These are phyloP conservation scores for Garra rufa DNA, from an alignment of 2,113 vertebrate species.

Conservation along the genomic window DNA sequence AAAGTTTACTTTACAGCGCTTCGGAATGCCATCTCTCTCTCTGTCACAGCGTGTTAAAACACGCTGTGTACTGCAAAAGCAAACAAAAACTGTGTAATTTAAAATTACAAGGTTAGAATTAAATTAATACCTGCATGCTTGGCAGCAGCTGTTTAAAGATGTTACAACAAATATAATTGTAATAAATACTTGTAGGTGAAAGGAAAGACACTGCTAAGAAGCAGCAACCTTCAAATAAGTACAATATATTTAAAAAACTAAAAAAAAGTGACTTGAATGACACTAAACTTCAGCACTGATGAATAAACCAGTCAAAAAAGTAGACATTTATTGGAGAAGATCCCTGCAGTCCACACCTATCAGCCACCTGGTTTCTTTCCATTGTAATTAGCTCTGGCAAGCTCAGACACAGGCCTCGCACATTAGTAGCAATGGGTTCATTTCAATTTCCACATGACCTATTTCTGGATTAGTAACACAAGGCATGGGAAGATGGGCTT, in stretches of 20 bases:
- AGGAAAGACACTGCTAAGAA: constrained; percentile 54
- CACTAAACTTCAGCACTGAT: constrained; percentile 54
- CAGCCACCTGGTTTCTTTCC: constrained; percentile 71
- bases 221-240: background rate
- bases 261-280: background rate
- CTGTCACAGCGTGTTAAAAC: constrained; percentile 51
- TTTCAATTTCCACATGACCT: constrained; percentile 39
- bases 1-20: constrained; percentile 24
- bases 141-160: constrained; percentile 63
- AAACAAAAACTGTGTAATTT: background rate
- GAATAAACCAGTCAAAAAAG: constrained; percentile 63
- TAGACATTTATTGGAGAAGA: constrained; percentile 37
- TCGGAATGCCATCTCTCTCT: background rate
- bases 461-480: constrained; percentile 51
- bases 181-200: constrained; percentile 56
- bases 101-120: constrained; percentile 13
- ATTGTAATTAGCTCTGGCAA: constrained; percentile 62
- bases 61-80: background rate
- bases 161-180: constrained; percentile 37
- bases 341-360: constrained; percentile 47
- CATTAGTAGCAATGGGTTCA: constrained; percentile 36
- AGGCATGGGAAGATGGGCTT: constrained; percentile 48
- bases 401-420: constrained; percentile 43
- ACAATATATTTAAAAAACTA: background rate
- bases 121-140: constrained; percentile 55